A percentile compares a stretch with the other conserved stretches of the same genome.
Evolutionary conservation across 2,113 vertebrate genomes (phyloP).

Genomic region (Pholis gunnellus): DNA sequence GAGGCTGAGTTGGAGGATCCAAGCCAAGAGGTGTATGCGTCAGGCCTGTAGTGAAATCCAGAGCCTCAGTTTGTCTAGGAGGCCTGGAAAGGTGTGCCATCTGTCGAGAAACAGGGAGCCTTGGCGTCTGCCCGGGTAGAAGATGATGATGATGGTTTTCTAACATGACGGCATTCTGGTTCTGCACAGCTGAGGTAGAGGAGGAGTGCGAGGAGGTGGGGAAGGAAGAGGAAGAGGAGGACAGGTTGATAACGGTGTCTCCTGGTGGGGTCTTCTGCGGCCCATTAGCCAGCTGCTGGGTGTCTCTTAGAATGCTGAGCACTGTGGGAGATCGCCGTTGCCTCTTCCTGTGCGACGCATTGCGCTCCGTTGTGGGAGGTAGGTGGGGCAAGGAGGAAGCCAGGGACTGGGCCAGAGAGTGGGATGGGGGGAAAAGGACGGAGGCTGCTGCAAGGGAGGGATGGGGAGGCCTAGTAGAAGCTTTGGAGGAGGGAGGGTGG

Average conservation of each 20-base stretch:
- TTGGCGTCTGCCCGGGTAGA: conserved; percentile 53
- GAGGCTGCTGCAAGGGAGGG: conserved; percentile 71
- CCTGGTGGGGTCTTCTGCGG: conserved; percentile 54
- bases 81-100: conserved; percentile 63
- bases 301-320: conserved; percentile 72
- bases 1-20: conserved; percentile 82
- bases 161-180: conserved; percentile 56
- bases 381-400: conserved; percentile 75
- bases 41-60: conserved; percentile 76
- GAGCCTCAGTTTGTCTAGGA: conserved; percentile 64
- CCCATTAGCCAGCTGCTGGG: conserved; percentile 70
- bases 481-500: conserved; percentile 69
- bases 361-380: conserved; percentile 66
- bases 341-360: conserved; percentile 73
- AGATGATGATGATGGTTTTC: conserved; percentile 69
- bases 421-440: conserved; percentile 74
- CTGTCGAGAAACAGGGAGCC: conserved; percentile 55
- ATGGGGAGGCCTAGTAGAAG: conserved; percentile 70
- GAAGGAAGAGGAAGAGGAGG: conserved; percentile 62
- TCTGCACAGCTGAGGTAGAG: conserved; percentile 80
- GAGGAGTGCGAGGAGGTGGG: conserved; percentile 58
- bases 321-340: conserved; percentile 76
- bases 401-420: conserved; percentile 74
- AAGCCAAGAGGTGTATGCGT: conserved; percentile 56
- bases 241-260: conserved; percentile 78